Percentiles rank a stretch among this genome's conserved stretches.
Evolutionary conservation across 2,113 vertebrate genomes (phyloP).

Genomic region (Penelope pileata): DNA sequence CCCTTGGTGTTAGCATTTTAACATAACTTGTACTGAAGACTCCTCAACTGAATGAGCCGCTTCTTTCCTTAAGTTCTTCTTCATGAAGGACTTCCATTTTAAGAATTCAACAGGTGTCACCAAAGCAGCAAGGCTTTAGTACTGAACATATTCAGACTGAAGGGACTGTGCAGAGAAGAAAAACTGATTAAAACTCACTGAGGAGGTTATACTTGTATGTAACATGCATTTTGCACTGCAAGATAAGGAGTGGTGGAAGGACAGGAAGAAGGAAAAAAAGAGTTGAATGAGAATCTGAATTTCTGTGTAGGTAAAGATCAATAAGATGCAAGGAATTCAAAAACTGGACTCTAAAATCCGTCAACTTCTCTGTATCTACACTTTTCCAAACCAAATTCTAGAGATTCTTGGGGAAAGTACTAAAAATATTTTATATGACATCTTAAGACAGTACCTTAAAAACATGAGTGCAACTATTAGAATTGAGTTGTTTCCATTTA

Average conservation of each 20-base stretch:
- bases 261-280: neutral
- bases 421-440: neutral
- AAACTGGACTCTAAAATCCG: neutral
- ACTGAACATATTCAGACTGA: conserved; percentile 91
- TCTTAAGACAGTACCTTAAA: neutral
- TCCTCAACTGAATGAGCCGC: conserved; percentile 18
- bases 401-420: neutral
- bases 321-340: neutral
- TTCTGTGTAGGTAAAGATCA: neutral
- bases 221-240: neutral
- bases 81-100: neutral
- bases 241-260: neutral
- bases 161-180: conserved; percentile 88
- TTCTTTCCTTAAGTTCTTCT: conserved; percentile 24
- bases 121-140: conserved; percentile 82
- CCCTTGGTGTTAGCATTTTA: conserved; percentile 34
- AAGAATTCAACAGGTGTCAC: conserved; percentile 63
- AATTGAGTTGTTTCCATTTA: neutral
- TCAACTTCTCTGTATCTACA: neutral
- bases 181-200: conserved; percentile 65
- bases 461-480: neutral
- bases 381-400: neutral
- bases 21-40: conserved; percentile 30
- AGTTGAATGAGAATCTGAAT: neutral
- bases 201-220: neutral